Base-by-base conservation (phyloP, 2,797 vertebrate species). In the Hafferia zeledoni region DNA sequence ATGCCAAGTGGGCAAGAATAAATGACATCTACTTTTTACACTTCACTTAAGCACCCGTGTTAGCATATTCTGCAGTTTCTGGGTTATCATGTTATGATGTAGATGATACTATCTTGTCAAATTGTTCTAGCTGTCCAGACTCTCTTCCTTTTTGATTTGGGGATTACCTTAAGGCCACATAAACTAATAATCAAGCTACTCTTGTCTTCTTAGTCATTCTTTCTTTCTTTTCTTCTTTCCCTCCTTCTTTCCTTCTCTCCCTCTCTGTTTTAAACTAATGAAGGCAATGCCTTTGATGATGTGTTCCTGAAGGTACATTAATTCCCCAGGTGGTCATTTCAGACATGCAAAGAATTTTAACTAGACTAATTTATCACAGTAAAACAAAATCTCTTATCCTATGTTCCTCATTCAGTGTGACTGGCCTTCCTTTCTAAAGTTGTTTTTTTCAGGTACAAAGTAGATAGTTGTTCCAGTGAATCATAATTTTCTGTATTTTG, bases 401-500 rank as follows among this genome's bases (percentile, higher is more conserved):
- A 1, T 52, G 17, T 20, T 92, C 31, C 7, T 88, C 17, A 59
- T 5, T 78, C 13, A 75, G 50, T 71, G 52, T 19, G 23, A 59
- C 27, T 65, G 69, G 41, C 24, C 12, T 83, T 41, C 33, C 71
- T 31, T 84, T 68, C 5, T 11, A 6, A 86, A 95, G 30, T 37
- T 83, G 22, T 50, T 95, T 89, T 89, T 44, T 81, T 60, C 44
- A 81, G 41, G 19, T 47, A 65, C 59, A 78, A 93, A 92, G 41
- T 56, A 90, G 63, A 50, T 87, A 72, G 86, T 86, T 90, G 28
- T 95, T 84, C 31, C 46, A 76, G 69, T 59, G 80, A 94, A 79
- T 93, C 76, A 78, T 17, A 88, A 78, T 37, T 87, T 71, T 75
- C 87, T 91, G 31, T 74, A 70, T 96, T 96, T 83, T 79, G 63